Conservation (phyloP, 2,888 invertebrate species). For the Caenorhabditis angaria region DNA sequence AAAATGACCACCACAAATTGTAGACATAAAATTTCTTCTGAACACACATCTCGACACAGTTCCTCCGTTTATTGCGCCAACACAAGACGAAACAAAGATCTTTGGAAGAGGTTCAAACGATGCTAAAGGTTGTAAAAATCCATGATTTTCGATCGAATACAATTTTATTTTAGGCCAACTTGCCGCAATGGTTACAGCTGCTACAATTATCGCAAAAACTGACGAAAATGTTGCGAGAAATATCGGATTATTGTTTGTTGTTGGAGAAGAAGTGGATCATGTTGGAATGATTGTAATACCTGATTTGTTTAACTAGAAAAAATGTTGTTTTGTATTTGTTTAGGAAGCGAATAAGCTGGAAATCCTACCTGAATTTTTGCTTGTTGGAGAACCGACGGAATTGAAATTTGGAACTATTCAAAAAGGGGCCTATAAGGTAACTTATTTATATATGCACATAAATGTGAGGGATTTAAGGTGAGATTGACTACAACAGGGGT, state of each 20-base stretch:
- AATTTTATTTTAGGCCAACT: constrained; percentile 57
- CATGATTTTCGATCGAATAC: neutral
- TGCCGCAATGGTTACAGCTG: constrained; percentile 66
- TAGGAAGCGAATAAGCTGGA: constrained; percentile 61
- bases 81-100: constrained; percentile 53
- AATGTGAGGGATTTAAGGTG: constrained; percentile 29
- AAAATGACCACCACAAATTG: too few species aligned
- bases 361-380: constrained; percentile 60
- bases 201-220: constrained; percentile 46
- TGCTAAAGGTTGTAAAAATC: constrained; percentile 61
- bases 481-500: constrained; percentile 43
- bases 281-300: constrained; percentile 64
- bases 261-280: constrained; percentile 69
- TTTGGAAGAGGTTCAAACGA: constrained; percentile 69
- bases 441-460: neutral
- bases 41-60: constrained; percentile 71
- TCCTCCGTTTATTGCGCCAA: constrained; percentile 67
- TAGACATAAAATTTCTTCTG: constrained; percentile 58
- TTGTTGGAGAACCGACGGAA: constrained; percentile 71
- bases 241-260: constrained; percentile 66
- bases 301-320: constrained; percentile 10
- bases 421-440: constrained; percentile 68
- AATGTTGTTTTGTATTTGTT: constrained; percentile 6
- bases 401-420: constrained; percentile 64
- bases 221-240: constrained; percentile 53